phyloP scores from a whole-genome alignment of 2,113 vertebrate species.

The Oreochromis spilurus region DNA sequence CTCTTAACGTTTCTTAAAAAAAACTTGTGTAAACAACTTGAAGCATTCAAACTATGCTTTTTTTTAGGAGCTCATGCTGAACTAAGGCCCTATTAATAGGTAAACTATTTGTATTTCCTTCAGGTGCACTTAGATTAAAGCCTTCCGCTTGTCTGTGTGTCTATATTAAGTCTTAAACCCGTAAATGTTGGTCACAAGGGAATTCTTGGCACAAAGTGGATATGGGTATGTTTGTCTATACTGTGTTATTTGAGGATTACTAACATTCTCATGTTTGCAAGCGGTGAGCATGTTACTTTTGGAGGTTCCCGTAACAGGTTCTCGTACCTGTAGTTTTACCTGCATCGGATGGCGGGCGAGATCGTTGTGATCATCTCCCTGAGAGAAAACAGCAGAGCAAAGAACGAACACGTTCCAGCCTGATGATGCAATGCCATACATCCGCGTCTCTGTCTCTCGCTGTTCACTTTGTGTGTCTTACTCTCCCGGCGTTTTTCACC shows the following conservation, averaged over 20 bases:
- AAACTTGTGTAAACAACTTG: background rate
- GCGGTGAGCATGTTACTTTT: background rate
- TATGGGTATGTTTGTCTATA: background rate
- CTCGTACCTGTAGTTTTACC: background rate
- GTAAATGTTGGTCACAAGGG: background rate
- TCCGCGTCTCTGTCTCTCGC: background rate
- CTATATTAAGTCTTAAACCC: background rate
- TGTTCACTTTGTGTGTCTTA: background rate
- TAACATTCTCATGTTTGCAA: background rate
- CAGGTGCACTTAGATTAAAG: background rate
- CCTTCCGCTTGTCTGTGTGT: background rate
- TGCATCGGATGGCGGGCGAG: background rate
- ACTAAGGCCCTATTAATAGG: background rate
- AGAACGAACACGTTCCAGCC: background rate
- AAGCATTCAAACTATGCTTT: background rate
- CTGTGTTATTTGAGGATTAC: background rate
- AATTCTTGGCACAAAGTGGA: background rate
- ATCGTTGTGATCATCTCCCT: background rate
- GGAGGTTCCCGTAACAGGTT: background rate
- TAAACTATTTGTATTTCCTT: background rate
- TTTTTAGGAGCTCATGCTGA: background rate
- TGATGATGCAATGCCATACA: background rate
- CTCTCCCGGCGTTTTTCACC: background rate
- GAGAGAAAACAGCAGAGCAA: background rate
- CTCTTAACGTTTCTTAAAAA: background rate